Evolutionary conservation across 2,797 vertebrate species (phyloP).

Genomic region (Spinus pinus): DNA sequence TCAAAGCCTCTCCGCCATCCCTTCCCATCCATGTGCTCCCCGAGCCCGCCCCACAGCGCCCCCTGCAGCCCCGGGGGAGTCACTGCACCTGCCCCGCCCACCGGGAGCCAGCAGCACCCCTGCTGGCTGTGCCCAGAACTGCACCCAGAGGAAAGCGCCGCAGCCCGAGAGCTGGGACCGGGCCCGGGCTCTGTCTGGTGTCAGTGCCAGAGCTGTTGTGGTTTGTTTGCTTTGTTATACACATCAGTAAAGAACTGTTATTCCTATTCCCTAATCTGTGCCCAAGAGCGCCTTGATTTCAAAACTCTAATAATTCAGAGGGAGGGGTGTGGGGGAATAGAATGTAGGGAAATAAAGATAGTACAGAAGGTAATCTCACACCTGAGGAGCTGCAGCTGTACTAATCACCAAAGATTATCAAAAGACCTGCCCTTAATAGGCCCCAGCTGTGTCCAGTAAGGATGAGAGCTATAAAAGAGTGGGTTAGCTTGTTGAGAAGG

Average conservation of each 20-base stretch:
- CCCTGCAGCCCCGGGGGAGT: not conserved
- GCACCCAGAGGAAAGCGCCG: not conserved
- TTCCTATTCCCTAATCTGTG: not conserved
- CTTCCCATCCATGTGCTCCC: not conserved
- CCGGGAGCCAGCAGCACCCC: not conserved
- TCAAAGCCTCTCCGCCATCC: not conserved
- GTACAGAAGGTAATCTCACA: not conserved
- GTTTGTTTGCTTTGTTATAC: not conserved
- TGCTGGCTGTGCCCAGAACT: not conserved
- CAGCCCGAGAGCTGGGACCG: too few relatives aligned
- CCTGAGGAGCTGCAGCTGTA: not conserved
- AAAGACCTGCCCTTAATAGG: too few relatives aligned
- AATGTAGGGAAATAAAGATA: too few relatives aligned
- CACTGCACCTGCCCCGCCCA: not conserved
- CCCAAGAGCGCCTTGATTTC: not conserved
- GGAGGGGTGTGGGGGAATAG: not conserved
- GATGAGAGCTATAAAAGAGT: too few relatives aligned
- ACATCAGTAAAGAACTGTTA: not conserved
- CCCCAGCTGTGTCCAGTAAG: too few relatives aligned
- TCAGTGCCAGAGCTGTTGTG: not conserved
- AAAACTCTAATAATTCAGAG: not conserved
- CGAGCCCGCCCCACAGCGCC: not conserved
- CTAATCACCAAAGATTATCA: not conserved
- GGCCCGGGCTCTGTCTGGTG: not conserved
- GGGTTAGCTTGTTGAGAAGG: too few relatives aligned